Evolutionary conservation across 2,888 invertebrate species (phyloP), one percentile per base, ranked within the genome.

Genomic region (Therioaphis trifolii): DNA sequence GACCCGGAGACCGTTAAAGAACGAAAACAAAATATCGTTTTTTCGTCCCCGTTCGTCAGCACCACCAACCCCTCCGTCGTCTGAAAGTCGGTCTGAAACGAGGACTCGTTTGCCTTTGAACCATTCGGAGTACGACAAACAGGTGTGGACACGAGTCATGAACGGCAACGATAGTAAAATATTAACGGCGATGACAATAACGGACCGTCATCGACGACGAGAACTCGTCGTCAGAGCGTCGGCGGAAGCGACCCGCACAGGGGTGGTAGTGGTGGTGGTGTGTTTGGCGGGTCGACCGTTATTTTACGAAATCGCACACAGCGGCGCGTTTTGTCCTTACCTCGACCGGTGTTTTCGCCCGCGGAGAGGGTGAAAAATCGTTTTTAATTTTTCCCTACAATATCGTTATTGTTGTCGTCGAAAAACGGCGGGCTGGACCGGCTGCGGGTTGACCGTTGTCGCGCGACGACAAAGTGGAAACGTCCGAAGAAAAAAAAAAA

Each of bases 231-330:
- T n/a, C n/a, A n/a, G n/a, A n/a, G 35, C 35, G 40, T 3, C 29
- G 29, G 46, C 18, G 5, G 24, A 2, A n/a, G 40, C 55, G 40
- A 27, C 27, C 40, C n/a, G n/a, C n/a, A n/a, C 14, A 43, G 4
- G 68, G 21, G 68, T 15, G 29, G 29, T 5, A 27, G 63, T 4
- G 24, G 21, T 4, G 40, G 40, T 43, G 52, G 24, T 21, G 68
- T n/a, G n/a, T 74, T 55, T 24, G 18, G 27, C 61, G 46, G 40
- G 1, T 52, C 18, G 68, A 68, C 78, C 78, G 78, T 78, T 78
- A 78, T 78, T 78, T 78, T 78, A 68, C 24, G 68, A 78, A 68
- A 68, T 68, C 78, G 35, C 14, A 2, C 14, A 2, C 21, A n/a
- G 55, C 55, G n/a, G 7, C 5, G 27, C 27, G 18, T 21, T 12